Percentiles rank a stretch among this genome's conserved stretches.
Conservation (phyloP, 2,797 vertebrate genomes). For the Anolis apletophallus region DNA sequence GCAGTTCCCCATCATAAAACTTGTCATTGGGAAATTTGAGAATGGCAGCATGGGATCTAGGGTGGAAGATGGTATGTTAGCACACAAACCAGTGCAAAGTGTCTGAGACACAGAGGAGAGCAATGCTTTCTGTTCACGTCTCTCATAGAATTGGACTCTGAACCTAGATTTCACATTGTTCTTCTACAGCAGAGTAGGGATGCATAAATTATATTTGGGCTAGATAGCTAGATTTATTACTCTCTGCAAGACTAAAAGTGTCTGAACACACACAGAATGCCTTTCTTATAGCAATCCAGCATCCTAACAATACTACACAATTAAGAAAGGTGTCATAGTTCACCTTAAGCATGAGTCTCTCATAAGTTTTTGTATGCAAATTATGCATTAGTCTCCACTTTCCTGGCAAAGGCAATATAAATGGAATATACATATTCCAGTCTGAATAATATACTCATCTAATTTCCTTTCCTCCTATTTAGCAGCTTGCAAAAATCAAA, state of each 20-base stretch:
- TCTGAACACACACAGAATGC: too few species aligned
- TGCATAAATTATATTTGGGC: background rate
- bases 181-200: background rate
- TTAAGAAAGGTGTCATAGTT: too few species aligned
- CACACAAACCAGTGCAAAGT: background rate
- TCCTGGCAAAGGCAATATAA: too few species aligned
- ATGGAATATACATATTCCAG: background rate
- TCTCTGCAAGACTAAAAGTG: background rate
- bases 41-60: slow-evolving; percentile 91
- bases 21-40: slow-evolving; percentile 87
- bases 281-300: too few species aligned
- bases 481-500: background rate
- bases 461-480: background rate
- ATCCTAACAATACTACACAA: too few species aligned
- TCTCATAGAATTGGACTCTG: background rate
- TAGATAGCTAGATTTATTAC: background rate
- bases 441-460: background rate
- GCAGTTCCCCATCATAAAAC: slow-evolving; percentile 90
- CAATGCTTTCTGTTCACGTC: background rate
- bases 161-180: background rate
- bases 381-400: too few species aligned
- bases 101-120: too few species aligned
- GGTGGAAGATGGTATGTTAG: background rate
- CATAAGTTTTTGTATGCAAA: too few species aligned
- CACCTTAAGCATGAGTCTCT: too few species aligned